phyloP scores from a whole-genome alignment of 2,113 vertebrate species.

The Scartelaos histophorus region DNA sequence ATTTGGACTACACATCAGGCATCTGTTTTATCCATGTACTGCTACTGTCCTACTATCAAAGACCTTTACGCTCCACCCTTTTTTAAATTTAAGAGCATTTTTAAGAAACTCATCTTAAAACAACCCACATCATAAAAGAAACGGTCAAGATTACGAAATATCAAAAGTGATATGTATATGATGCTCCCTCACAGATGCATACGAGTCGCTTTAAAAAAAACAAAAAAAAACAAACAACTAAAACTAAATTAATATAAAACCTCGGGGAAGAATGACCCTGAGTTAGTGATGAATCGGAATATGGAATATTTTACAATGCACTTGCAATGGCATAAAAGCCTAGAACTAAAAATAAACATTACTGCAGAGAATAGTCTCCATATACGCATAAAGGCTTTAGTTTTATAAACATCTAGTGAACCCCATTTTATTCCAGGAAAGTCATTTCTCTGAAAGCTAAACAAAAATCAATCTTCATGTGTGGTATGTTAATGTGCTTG shows the following conservation, averaged over 20 bases:
- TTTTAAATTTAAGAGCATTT: no score
- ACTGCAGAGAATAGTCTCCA: conserved; percentile 44
- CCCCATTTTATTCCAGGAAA: conserved; percentile 56
- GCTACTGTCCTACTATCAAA: background rate
- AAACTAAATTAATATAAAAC: background rate
- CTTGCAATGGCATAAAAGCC: conserved; percentile 43
- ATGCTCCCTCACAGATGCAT: background rate
- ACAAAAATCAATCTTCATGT: conserved; percentile 61
- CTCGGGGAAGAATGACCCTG: background rate
- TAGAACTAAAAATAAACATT: conserved; percentile 70
- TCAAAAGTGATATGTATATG: background rate
- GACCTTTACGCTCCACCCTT: background rate
- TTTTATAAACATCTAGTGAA: conserved; percentile 65
- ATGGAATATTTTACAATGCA: background rate
- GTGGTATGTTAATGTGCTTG: background rate
- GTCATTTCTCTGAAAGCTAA: conserved; percentile 56
- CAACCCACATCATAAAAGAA: background rate
- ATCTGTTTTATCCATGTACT: conserved; percentile 5
- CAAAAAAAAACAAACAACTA: no score
- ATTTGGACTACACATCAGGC: background rate
- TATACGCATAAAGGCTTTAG: conserved; percentile 59
- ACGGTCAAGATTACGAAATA: background rate
- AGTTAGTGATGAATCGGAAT: background rate
- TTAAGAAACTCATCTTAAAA: background rate
- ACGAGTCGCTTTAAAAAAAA: no score